Evolutionary conservation across 2,888 invertebrate species (phyloP).

Genomic region (Phengaris arion): DNA sequence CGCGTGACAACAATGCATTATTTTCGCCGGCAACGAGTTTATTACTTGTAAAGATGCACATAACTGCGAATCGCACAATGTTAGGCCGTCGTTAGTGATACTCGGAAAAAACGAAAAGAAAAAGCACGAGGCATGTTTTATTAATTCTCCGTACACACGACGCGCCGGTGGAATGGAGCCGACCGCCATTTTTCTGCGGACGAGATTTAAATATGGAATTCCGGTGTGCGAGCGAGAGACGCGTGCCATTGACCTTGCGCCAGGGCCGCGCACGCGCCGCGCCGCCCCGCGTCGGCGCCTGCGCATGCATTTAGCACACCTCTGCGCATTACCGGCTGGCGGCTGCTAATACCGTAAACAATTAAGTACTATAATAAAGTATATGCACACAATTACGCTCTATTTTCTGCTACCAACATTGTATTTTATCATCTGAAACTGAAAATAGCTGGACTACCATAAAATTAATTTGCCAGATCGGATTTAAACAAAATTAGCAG

Average conservation of each 20-base stretch:
- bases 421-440: neutral
- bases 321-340: constrained; percentile 30
- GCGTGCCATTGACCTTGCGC: constrained; percentile 79
- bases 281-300: constrained; percentile 47
- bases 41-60: constrained; percentile 39
- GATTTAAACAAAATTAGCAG: too few species aligned
- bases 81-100: constrained; percentile 65
- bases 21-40: constrained; percentile 10
- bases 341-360: constrained; percentile 17
- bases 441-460: too few species aligned
- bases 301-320: constrained; percentile 39
- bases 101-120: constrained; percentile 67
- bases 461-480: too few species aligned
- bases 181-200: constrained; percentile 79
- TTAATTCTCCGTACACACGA: constrained; percentile 75
- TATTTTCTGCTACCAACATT: neutral
- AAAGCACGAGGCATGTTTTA: constrained; percentile 72
- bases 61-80: constrained; percentile 51
- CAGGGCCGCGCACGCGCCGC: constrained; percentile 72
- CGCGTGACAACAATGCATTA: constrained; percentile 17
- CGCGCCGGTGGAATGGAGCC: constrained; percentile 68
- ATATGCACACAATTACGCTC: constrained; percentile 4
- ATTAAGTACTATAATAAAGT: neutral
- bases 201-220: constrained; percentile 80
- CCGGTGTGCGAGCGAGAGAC: constrained; percentile 78